These are phyloP conservation scores for Lithophane ornitopus DNA, from an alignment of 2,888 invertebrate species.

Conservation along the genomic window DNA sequence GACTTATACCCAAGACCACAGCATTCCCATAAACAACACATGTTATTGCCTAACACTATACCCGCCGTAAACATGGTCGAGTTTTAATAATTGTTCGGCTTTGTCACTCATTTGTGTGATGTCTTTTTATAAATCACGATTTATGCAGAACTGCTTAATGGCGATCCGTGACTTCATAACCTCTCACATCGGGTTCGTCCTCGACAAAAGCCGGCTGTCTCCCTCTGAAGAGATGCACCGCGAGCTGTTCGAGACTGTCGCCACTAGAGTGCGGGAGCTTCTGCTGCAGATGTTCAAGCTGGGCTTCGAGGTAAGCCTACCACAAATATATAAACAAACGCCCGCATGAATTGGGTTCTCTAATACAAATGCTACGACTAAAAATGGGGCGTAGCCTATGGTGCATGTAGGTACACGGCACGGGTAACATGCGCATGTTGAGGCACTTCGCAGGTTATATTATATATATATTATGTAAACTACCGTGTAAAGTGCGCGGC, in stretches of 20 bases:
- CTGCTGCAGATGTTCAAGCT: slow-evolving; percentile 97
- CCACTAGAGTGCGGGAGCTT: slow-evolving; percentile 80
- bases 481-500: too few relatives aligned
- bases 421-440: background rate
- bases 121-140: background rate
- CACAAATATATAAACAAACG: background rate
- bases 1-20: background rate
- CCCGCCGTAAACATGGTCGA: background rate
- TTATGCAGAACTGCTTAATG: slow-evolving; percentile 80
- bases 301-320: slow-evolving; percentile 94
- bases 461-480: background rate
- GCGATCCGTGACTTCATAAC: slow-evolving; percentile 80
- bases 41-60: background rate
- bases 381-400: too few relatives aligned
- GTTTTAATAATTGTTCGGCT: background rate
- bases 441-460: background rate
- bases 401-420: background rate
- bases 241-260: slow-evolving; percentile 75
- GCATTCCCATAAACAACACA: background rate
- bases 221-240: slow-evolving; percentile 64
- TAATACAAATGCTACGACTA: background rate
- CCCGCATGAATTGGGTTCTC: background rate
- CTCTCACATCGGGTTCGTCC: slow-evolving; percentile 75
- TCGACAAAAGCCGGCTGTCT: slow-evolving; percentile 72
- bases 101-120: background rate